Percentiles rank a stretch among this genome's conserved stretches.
Evolutionary conservation across 2,113 vertebrate species (phyloP).

Genomic region (Pipa parva): DNA sequence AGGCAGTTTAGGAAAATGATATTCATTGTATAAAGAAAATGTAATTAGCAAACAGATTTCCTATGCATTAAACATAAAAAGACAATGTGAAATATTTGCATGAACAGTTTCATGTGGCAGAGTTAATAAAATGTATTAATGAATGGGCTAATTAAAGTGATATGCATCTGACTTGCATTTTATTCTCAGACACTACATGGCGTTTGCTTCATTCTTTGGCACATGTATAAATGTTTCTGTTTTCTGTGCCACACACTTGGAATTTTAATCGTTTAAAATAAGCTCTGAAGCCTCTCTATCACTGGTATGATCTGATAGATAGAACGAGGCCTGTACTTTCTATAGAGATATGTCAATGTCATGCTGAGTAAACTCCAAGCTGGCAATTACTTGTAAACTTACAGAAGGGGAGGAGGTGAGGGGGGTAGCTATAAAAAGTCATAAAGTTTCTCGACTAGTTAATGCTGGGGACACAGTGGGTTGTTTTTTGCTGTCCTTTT

Average conservation of each 20-base stretch:
- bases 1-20: slow-evolving; percentile 16
- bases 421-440: too few relatives aligned
- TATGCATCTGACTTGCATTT: not conserved
- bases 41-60: slow-evolving; percentile 17
- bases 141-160: slow-evolving; percentile 26
- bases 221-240: not conserved
- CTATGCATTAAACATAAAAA: not conserved
- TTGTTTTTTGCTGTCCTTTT: too few relatives aligned
- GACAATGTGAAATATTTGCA: not conserved
- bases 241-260: not conserved
- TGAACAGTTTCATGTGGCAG: slow-evolving; percentile 14
- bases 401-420: too few relatives aligned
- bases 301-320: too few relatives aligned
- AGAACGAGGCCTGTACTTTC: too few relatives aligned
- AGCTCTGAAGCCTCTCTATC: slow-evolving; percentile 8
- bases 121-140: slow-evolving; percentile 25
- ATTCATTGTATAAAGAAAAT: slow-evolving; percentile 15
- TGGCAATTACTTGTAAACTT: too few relatives aligned
- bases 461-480: too few relatives aligned
- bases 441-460: too few relatives aligned
- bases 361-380: too few relatives aligned
- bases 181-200: not conserved
- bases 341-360: too few relatives aligned
- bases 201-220: slow-evolving; percentile 6
- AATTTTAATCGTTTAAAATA: slow-evolving; percentile 23